Base-by-base conservation (phyloP, 2,113 vertebrate species). In the Lagopus muta region DNA sequence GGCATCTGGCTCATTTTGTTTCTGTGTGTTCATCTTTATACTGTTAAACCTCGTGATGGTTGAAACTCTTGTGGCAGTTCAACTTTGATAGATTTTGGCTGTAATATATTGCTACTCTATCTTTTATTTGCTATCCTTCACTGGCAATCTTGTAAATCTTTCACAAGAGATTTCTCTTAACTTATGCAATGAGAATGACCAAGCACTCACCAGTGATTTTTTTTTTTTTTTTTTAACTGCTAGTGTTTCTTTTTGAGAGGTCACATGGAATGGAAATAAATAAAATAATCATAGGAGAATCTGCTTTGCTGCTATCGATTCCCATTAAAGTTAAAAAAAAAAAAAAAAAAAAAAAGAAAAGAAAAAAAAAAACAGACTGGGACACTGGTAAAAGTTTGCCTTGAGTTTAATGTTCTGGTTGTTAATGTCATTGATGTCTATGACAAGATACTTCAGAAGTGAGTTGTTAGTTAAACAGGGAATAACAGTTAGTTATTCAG, bases 131-230 rank as follows among this genome's bases (percentile, higher is more conserved):
- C 17, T 30, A n/a, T 22, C 12, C 24, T 42, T 27, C 25, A 8
- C 27, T 54, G 32, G 10, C 14, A 10, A 34, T 19, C 32, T 45
- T n/a, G 27, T 22, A 80, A 34, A 21, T 43, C 17, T 54, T 66
- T 55, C n/a, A 66, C 54, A 79, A 66, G 32, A 55, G 38, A 16
- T 52, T 24, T 34, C 36, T 18, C 20, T 52, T 47, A 24, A 14
- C 64, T 48, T 61, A 38, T 65, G 36, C 34, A 50, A 40, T 14
- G 15, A 22, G 21, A 11, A 38, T 73, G 60, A 54, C 21, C 17
- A 8, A 0, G 0, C 18, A 13, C 4, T 15, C 32, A 15, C 0
- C 6, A 38, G 42, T 12, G 47, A 48, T 48, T 48, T 48, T 22
- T 50, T 13, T 27, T 27, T 52, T 25, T 25, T 6, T 22, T 8